Conservation (phyloP, 2,113 vertebrate species). For the Xerus inauris region DNA sequence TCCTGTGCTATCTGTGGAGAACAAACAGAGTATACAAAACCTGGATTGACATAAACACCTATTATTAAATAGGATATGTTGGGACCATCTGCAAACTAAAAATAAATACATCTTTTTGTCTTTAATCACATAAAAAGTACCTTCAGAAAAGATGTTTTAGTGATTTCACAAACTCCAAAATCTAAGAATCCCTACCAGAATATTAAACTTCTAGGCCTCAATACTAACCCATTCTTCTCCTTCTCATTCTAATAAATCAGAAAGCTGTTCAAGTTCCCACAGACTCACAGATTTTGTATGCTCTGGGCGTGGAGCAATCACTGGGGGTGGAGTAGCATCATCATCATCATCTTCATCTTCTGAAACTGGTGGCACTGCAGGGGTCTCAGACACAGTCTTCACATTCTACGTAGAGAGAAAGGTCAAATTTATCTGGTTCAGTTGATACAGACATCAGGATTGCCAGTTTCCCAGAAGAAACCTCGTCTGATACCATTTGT, state of each 20-base stretch:
- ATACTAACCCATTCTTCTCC: neutral
- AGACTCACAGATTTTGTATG: constrained; percentile 97
- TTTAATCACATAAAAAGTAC: constrained; percentile 41
- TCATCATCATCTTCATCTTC: constrained; percentile 95
- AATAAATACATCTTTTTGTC: constrained; percentile 23
- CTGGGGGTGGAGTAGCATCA: constrained; percentile 93
- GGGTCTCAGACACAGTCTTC: constrained; percentile 94
- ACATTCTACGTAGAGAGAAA: constrained; percentile 86
- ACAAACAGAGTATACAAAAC: neutral
- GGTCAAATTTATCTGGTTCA: neutral
- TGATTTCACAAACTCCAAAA: neutral
- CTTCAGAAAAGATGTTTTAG: neutral
- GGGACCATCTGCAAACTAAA: neutral
- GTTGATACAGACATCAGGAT: neutral
- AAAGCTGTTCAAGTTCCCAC: neutral
- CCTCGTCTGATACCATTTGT: neutral
- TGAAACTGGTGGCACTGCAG: constrained; percentile 93
- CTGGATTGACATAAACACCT: neutral
- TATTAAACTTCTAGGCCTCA: neutral
- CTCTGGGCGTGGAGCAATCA: constrained; percentile 95
- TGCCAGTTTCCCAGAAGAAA: neutral
- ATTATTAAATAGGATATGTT: constrained; percentile 33
- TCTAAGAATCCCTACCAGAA: neutral
- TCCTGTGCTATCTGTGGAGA: neutral
- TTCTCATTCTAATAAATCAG: neutral